Conservation (phyloP, 2,113 vertebrate genomes). For the Eulemur rufifrons region DNA sequence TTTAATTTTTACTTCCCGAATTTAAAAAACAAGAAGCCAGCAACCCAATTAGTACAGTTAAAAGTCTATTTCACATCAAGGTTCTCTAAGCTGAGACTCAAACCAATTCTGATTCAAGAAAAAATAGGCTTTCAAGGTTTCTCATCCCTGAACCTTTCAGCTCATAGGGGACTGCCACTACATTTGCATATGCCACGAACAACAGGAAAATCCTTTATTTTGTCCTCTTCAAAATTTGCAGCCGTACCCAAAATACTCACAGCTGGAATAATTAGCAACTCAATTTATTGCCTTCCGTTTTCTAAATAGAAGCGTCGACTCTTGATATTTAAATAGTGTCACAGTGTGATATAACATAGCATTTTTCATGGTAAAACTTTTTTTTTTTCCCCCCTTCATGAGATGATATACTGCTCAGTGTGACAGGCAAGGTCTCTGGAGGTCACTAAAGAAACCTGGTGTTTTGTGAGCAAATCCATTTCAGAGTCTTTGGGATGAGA, state of each 20-base stretch:
- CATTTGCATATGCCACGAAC: constrained; percentile 46
- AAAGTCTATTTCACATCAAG: constrained; percentile 51
- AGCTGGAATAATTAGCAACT: constrained; percentile 75
- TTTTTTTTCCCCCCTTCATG: constrained; percentile 5
- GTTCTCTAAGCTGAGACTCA: constrained; percentile 33
- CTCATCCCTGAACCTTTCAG: constrained; percentile 38
- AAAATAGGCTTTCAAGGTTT: constrained; percentile 62
- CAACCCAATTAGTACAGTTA: constrained; percentile 58
- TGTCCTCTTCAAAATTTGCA: constrained; percentile 65
- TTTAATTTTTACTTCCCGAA: not conserved
- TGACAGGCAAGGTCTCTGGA: constrained; percentile 13
- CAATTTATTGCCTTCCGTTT: constrained; percentile 63
- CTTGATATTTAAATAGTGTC: constrained; percentile 71
- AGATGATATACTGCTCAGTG: constrained; percentile 34
- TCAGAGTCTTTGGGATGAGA: constrained; percentile 44
- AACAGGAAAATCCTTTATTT: constrained; percentile 70
- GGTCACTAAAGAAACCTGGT: constrained; percentile 41
- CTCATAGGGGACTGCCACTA: not conserved
- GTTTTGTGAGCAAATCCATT: constrained; percentile 45
- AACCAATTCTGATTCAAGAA: constrained; percentile 47
- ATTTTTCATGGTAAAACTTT: constrained; percentile 68
- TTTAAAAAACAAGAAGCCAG: constrained; percentile 41
- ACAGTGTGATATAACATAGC: constrained; percentile 70
- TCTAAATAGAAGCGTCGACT: constrained; percentile 67
- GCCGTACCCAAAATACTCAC: constrained; percentile 65